A percentile compares a stretch with the other conserved stretches of the same genome.
These are phyloP conservation scores for Kradibia gibbosae DNA, from an alignment of 1,140 invertebrate genomes.

Conservation along the genomic window DNA sequence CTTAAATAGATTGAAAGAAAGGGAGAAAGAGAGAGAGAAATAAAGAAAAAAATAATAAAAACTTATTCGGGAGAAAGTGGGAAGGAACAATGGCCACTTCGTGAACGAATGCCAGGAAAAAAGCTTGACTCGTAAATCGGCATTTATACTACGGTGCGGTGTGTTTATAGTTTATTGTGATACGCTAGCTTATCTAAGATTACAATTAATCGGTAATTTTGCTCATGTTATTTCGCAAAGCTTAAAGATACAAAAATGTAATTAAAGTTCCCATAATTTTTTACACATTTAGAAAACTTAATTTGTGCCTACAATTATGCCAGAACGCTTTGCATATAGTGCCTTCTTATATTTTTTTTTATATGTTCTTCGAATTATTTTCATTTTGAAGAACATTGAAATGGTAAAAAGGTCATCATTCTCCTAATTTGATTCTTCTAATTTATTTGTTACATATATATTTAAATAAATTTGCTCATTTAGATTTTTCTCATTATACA, in stretches of 20 bases:
- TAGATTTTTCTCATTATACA: too few species aligned
- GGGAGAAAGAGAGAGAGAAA: constrained; percentile 17
- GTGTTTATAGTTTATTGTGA: constrained; percentile 20
- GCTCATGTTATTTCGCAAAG: constrained; percentile 9
- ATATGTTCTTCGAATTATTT: too few species aligned
- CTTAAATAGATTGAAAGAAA: too few species aligned
- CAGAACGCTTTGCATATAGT: not conserved
- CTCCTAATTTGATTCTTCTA: too few species aligned
- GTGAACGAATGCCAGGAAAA: not conserved
- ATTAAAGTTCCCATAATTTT: constrained; percentile 23
- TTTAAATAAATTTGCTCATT: too few species aligned
- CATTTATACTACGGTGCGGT: not conserved
- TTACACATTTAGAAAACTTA: not conserved
- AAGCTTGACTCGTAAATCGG: constrained; percentile 15
- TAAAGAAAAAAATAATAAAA: too few species aligned
- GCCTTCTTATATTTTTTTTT: not conserved
- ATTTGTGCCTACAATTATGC: not conserved
- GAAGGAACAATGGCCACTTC: not conserved
- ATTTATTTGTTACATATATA: too few species aligned
- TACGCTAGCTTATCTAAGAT: constrained; percentile 18
- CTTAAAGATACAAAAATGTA: constrained; percentile 17
- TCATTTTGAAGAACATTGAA: too few species aligned
- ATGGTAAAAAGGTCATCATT: too few species aligned
- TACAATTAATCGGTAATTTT: constrained; percentile 17
- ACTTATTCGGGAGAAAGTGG: too few species aligned